Evolutionary conservation across 2,113 vertebrate genomes (phyloP), one percentile per base, ranked within the genome.

Genomic region (Noturus placidus): DNA sequence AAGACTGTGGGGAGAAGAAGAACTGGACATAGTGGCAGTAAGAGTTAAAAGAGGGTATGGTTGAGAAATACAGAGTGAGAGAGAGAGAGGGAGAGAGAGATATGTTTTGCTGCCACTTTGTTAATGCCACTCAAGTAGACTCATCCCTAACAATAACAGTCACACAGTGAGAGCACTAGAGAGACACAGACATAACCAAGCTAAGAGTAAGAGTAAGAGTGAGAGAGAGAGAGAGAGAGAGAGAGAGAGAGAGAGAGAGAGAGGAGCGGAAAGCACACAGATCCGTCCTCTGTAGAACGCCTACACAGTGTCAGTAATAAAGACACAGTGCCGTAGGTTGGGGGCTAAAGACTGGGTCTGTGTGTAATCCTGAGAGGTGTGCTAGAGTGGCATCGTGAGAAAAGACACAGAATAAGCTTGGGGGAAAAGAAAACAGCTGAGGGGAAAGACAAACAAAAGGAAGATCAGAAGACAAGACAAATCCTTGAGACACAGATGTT

Each of bases 281-380:
- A 86, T 72, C 81, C 83, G n/a, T 91, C 86, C 90, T 91, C 87
- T 78, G 65, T 89, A 87, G 89, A 74, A 90, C 85, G 86, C 89
- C 90, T 87, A 90, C 91, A 91, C 89, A 89, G 86, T 83, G 89
- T 88, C 90, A 90, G 88, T 87, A 92, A 90, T 87, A 91, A 85
- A 86, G 86, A 85, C 63, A 69, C 87, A 79, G 50, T 59, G 88
- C 84, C 91, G 86, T 87, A 61, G 86, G 86, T 87, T 77, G 52
- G 84, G 88, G 87, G 84, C 80, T 38, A 74, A 76, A 84, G 87
- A 61, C 76, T 80, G 52, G 84, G n/a, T 88, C 83, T 78, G 17
- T 20, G 83, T 78, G 33, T 84, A 87, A 88, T 57, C 57, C 82
- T 57, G 77, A 84, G 80, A 74, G 86, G 52, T 69, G 78, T 42